Conservation (phyloP, 2,113 vertebrate genomes). For the Parotia lawesii region DNA sequence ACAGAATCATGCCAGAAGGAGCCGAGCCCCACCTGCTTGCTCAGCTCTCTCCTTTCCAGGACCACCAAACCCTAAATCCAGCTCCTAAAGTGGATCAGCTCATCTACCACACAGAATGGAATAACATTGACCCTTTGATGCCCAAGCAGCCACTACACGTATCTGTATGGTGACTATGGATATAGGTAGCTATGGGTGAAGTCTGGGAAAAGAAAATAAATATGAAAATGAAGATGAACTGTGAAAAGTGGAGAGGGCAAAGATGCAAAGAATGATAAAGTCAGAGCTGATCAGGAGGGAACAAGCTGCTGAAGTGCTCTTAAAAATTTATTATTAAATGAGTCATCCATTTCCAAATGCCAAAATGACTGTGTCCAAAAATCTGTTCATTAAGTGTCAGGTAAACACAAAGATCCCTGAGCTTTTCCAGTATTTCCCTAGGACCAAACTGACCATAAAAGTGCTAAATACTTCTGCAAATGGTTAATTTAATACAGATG, state of each 20-base stretch:
- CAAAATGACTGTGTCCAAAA: background rate
- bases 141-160: background rate
- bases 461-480: background rate
- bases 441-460: background rate
- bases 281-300: background rate
- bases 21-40: accelerated
- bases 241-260: background rate
- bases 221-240: background rate
- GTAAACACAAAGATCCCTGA: background rate
- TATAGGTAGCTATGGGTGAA: background rate
- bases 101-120: background rate
- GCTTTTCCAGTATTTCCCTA: background rate
- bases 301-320: background rate
- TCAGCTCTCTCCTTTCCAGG: background rate
- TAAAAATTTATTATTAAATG: background rate
- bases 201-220: background rate
- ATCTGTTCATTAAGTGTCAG: background rate
- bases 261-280: background rate
- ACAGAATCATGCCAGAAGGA: background rate
- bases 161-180: background rate
- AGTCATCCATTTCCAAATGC: background rate
- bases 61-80: background rate
- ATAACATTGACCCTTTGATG: background rate
- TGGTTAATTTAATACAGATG: background rate
- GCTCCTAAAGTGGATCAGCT: background rate